A percentile compares a stretch with the other conserved stretches of the same genome.
Conservation (phyloP, 2,888 invertebrate species). For the Eubasilissa splendida region DNA sequence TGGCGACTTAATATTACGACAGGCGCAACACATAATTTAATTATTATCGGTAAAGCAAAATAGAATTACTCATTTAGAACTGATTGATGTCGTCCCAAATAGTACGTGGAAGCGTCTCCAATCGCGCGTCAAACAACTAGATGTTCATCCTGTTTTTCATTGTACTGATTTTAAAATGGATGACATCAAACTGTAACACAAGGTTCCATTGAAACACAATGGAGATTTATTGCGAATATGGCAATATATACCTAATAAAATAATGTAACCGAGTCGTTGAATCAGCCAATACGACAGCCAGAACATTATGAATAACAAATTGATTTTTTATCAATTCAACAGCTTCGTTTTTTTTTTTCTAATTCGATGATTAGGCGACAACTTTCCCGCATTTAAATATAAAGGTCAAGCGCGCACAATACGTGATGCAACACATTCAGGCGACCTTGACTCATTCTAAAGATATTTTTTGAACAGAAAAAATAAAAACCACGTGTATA, state of each 20-base stretch:
- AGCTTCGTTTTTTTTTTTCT: not conserved
- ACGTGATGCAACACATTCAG: not conserved
- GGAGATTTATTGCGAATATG: not conserved
- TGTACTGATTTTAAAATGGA: conserved; percentile 13
- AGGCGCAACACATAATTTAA: not conserved
- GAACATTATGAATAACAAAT: not conserved
- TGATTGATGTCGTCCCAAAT: conserved; percentile 2
- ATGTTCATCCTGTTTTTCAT: not conserved
- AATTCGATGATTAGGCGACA: not conserved
- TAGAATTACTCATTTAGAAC: conserved; percentile 10
- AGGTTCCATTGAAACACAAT: conserved; percentile 13
- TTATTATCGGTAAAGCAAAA: not conserved
- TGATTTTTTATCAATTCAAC: not conserved
- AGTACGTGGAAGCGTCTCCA: conserved; percentile 10
- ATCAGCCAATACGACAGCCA: not conserved
- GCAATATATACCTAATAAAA: not conserved
- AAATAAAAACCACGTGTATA: too few species aligned
- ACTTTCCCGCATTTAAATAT: conserved; percentile 9
- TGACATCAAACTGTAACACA: conserved; percentile 14
- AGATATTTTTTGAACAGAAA: not conserved
- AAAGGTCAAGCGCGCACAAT: conserved; percentile 16
- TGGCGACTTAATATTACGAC: not conserved
- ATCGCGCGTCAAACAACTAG: conserved; percentile 2
- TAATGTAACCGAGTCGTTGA: not conserved
- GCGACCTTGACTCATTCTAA: conserved; percentile 26